Conservation (phyloP, 1,140 invertebrate genomes). For the Drosophila miranda region DNA sequence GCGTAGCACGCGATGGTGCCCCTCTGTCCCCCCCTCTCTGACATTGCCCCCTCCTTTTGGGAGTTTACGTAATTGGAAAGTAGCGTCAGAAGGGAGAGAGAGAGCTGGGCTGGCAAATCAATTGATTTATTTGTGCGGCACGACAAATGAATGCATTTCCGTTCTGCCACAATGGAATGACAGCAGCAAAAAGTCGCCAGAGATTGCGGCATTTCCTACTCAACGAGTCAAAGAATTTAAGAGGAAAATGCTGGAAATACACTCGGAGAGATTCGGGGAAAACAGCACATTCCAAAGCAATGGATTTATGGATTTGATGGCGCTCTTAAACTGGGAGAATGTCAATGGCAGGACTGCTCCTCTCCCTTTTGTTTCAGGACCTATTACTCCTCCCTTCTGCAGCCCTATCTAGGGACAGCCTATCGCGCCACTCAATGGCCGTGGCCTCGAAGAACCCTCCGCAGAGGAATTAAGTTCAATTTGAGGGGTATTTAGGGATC, state of each 20-base stretch:
- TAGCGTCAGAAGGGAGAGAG: conserved; percentile 20
- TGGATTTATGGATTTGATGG: conserved; percentile 17
- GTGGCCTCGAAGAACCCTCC: conserved; percentile 16
- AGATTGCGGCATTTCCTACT: conserved; percentile 50
- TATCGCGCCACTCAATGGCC: conserved; percentile 28
- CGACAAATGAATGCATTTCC: conserved; percentile 76
- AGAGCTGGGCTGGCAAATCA: conserved; percentile 38
- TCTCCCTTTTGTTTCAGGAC: no score
- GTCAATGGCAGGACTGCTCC: no score
- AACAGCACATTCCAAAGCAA: conserved; percentile 24
- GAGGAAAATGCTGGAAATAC: conserved; percentile 30
- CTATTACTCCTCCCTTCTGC: conserved; percentile 1
- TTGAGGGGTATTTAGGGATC: conserved; percentile 69
- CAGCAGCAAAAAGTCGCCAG: conserved; percentile 27
- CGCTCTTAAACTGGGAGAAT: no score
- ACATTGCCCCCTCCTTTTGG: no score
- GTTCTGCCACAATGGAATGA: conserved; percentile 28
- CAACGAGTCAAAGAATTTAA: conserved; percentile 38
- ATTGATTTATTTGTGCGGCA: conserved; percentile 67
- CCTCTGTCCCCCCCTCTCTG: background rate
- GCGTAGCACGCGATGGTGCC: conserved; percentile 61
- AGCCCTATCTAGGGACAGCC: conserved; percentile 14
- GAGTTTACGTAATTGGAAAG: conserved; percentile 75
- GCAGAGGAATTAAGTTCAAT: conserved; percentile 54
- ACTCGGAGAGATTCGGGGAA: conserved; percentile 27